Base-by-base conservation (phyloP, 2,113 vertebrate genomes). In the Oryzias woworae region DNA sequence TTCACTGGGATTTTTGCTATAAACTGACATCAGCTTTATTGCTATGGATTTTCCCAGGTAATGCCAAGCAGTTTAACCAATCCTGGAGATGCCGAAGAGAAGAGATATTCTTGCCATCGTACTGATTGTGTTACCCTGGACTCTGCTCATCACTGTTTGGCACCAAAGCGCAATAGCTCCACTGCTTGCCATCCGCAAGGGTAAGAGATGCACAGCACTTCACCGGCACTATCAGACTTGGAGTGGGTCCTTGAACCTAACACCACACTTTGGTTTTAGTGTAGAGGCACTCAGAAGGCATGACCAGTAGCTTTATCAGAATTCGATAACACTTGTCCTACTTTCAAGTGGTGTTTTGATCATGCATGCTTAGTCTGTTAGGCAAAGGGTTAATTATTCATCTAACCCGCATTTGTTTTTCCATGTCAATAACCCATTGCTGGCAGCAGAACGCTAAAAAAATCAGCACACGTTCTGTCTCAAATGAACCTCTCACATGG, bases 51-150 rank as follows among this genome's bases (percentile, higher is more conserved):
- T 41, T 3, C 51, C 26, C 92, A 98, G 96, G 96, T 97, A 95
- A 98, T 95, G 95, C 95, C 91, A 93, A 96, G 93, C 94, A 94
- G 92, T 92, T 94, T 93, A 93, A 91, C 92, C 95, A 96, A 92
- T 92, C 93, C 94, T 96, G 95, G 96, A 99, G 95, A 99, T 99
- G 97, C 95, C 95, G 95, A 99, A 98, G 89, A 95, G 97, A 96
- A 96, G 97, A 92, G 96, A 98, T 93, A 95, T 98, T 94, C 95
- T 99, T 85, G 96, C 96, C 75, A 94, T 98, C 66, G 94, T 99
- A 89, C 96, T 99, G 92, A 99, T 99, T 59, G 95, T 99, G 89
- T 95, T 99, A 88, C 97, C 97, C 80, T 99, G 97, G 97, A 99
- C 97, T 2, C 93, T 99, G 59, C 96, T 99, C 79, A 98, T 99